Conservation (phyloP, 2,113 vertebrate species). For the Microtus richardsoni region DNA sequence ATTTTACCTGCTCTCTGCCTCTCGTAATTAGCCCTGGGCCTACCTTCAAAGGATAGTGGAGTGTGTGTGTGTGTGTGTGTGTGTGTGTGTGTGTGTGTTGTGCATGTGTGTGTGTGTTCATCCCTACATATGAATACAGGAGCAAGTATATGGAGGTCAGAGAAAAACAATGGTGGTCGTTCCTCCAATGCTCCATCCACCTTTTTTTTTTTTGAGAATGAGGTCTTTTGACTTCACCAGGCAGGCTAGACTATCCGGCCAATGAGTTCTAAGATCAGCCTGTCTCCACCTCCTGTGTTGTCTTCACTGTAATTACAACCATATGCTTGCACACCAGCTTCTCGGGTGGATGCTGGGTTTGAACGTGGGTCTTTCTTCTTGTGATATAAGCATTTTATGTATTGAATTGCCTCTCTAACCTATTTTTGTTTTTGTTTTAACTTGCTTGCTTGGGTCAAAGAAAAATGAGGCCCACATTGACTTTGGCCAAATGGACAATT, state of each 20-base stretch:
- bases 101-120: neutral
- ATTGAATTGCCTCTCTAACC: neutral
- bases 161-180: neutral
- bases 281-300: neutral
- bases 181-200: neutral
- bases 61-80: neutral
- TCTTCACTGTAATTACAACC: neutral
- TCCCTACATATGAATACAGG: neutral
- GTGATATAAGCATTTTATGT: neutral
- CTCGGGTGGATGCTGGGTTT: neutral
- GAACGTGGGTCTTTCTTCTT: neutral
- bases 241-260: neutral
- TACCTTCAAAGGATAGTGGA: slow-evolving; percentile 31
- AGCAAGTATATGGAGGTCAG: too few relatives aligned
- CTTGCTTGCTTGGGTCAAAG: slow-evolving; percentile 52
- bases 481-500: slow-evolving; percentile 46
- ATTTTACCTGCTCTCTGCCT: slow-evolving; percentile 71
- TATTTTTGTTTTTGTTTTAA: neutral
- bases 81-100: neutral
- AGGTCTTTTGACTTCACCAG: neutral
- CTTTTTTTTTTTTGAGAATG: neutral
- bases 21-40: slow-evolving; percentile 71
- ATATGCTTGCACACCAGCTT: neutral
- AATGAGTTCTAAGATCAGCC: neutral
- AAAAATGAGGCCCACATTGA: slow-evolving; percentile 64